Percentiles rank a stretch among this genome's conserved stretches.
Conservation (phyloP, 1,140 invertebrate species). For the Leucophenga varia region DNA sequence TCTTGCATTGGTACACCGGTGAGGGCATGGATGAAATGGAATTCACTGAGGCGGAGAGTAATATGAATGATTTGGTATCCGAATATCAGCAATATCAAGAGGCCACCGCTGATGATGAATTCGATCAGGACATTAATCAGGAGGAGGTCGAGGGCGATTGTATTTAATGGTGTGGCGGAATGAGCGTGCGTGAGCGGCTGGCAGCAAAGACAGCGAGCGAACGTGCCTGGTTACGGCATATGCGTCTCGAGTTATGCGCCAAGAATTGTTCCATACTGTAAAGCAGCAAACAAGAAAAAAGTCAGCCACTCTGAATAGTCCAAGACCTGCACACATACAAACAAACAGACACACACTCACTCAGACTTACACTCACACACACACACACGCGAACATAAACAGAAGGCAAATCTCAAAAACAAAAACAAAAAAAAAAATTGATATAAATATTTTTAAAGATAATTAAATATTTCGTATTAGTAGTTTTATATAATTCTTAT, state of each 20-base stretch:
- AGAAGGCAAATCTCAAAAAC: no score
- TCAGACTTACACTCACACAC: constrained; percentile 8
- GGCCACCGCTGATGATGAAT: constrained; percentile 70
- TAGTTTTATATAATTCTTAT: no score
- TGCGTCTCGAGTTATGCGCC: constrained; percentile 41
- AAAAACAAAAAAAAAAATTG: no score
- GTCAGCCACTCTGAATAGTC: no score
- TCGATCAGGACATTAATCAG: constrained; percentile 64
- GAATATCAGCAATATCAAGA: constrained; percentile 92
- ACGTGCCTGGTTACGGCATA: constrained; percentile 31
- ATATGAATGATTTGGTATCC: constrained; percentile 82
- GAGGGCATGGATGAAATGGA: constrained; percentile 87
- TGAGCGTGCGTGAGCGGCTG: constrained; percentile 48
- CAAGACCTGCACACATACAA: constrained; percentile 13
- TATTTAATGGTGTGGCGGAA: constrained; percentile 56
- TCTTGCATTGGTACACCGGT: constrained; percentile 82
- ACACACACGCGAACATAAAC: not conserved
- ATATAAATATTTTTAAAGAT: no score
- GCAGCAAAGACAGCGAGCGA: no score
- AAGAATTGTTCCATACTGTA: constrained; percentile 41
- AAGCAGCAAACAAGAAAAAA: no score
- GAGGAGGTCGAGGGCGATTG: constrained; percentile 56
- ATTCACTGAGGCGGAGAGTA: constrained; percentile 75
- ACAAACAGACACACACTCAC: constrained; percentile 8
- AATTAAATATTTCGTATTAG: no score